Evolutionary conservation across 2,113 vertebrate species (phyloP).

Genomic region (Syrmaticus mikado): DNA sequence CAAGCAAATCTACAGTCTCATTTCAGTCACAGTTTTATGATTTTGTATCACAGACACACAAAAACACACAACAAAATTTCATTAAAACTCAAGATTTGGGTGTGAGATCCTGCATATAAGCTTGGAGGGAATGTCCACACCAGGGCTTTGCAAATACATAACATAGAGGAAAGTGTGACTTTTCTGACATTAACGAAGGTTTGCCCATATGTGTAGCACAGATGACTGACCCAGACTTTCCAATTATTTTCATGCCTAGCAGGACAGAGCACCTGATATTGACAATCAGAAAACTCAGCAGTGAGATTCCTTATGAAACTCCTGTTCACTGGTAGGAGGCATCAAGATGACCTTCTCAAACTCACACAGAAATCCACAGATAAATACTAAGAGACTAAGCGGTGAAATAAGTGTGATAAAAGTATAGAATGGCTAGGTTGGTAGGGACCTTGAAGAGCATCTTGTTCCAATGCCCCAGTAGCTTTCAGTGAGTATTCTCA

Average conservation of each 20-base stretch:
- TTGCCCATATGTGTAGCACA: background rate
- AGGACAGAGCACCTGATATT: background rate
- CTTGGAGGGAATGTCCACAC: background rate
- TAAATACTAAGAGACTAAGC: background rate
- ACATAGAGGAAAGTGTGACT: accelerated
- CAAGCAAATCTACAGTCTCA: background rate
- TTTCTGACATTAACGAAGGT: background rate
- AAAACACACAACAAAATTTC: background rate
- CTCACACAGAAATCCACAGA: background rate
- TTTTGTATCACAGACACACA: background rate
- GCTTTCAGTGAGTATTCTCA: background rate
- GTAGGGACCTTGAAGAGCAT: background rate
- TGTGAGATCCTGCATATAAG: background rate
- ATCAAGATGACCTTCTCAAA: background rate
- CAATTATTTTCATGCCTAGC: background rate
- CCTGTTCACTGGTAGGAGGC: background rate
- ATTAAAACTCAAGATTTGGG: background rate
- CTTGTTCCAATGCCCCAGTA: background rate
- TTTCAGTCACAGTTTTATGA: background rate
- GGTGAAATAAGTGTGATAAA: background rate
- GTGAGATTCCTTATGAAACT: background rate
- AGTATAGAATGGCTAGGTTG: background rate
- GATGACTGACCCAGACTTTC: background rate
- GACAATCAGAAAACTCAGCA: background rate
- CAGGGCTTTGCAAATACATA: background rate